Evolutionary conservation across 2,113 vertebrate genomes (phyloP), one percentile per base, ranked within the genome.

Genomic region (Cheilinus undulatus): DNA sequence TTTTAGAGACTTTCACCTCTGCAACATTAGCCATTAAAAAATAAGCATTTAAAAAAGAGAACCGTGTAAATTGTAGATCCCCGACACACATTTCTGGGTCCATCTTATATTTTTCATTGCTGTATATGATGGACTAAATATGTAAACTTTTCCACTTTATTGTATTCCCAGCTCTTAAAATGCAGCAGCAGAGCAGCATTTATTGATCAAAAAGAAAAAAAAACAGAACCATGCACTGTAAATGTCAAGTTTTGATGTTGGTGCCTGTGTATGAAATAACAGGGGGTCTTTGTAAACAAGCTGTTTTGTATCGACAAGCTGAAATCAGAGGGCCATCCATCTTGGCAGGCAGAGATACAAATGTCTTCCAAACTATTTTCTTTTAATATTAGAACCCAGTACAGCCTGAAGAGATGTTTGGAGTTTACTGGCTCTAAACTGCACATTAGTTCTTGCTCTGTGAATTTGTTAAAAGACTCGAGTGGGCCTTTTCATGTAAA

Each of bases 231-330:
- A 56, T 59, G 30, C 74, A 64, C 23, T 28, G 34, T 50, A 66
- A 60, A 75, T 71, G 63, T 32, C 76, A 70, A 27, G 46, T 67
- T 85, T 65, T 65, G 56, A 50, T 63, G 34, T 27, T 19, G 27
- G 49, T 32, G n/a, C 48, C 26, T n/a, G 27, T 40, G 17, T 61
- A 71, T 61, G 23, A 65, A 71, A 71, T 38, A 80, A 27, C 4
- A 4, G 27, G 26, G 7, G 17, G 32, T 60, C 52, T 27, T 66
- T 51, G 1, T 5, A 38, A 36, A 69, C 50, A 65, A 59, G 59
- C 63, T 15, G 2, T 72, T 85, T 80, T 54, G 6, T 67, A 61
- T 74, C 5, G 61, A 74, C 12, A 1, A 34, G 40, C 20, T 45
- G 51, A 40, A 34, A 77, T 67, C 42, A 45, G 38, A 64, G 52